Evolutionary conservation across 92 coral and sea anemone genomes (phyloP), one percentile per base, ranked within the genome.

Genomic region (Muricea muricata): DNA sequence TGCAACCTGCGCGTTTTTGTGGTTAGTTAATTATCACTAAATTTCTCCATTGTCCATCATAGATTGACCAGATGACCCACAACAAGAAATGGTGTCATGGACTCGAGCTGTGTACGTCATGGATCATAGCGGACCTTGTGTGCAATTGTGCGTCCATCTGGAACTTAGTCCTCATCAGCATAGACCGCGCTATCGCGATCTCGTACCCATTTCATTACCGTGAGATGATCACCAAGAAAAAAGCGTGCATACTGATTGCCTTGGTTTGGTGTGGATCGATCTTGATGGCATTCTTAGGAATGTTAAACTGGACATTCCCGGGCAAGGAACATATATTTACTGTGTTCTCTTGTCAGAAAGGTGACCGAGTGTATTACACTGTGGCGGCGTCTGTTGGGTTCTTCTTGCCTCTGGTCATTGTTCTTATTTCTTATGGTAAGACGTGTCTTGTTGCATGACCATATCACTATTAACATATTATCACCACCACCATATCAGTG

Each of bases 111-210:
- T 78, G 83, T 65, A 78, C 83, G 2, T 82, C 91, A 0, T 95
- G 97, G 97, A 76, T 95, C 23, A 35, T 95, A 1, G 87, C 78
- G 15, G 98, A 95, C 34, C 78, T 89, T 34, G 89, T 84, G 29
- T 93, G 97, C 76, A 84, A 90, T 8, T 84, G 91, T 73, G 98
- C 98, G 1, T 95, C 98, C 14, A 95, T 95, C 12, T 93, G 95
- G 93, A 95, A 95, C 75, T 79, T 95, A 29, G 97, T 92, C 9
- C 86, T 92, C 42, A 95, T 95, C 75, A 93, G 96, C 20, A 87
- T 95, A 23, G 97, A 95, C 83, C 97, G 98, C 54, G 91, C 80
- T 46, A 84, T 92, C 39, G 98, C 97, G 8, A 93, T 95, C 65
- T 90, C 86, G 10, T 87, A 86, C n/a, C 98, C 98, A 12, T 92